These are phyloP conservation scores for Sebastes umbrosus DNA, from an alignment of 2,797 vertebrate genomes.

Conservation along the genomic window DNA sequence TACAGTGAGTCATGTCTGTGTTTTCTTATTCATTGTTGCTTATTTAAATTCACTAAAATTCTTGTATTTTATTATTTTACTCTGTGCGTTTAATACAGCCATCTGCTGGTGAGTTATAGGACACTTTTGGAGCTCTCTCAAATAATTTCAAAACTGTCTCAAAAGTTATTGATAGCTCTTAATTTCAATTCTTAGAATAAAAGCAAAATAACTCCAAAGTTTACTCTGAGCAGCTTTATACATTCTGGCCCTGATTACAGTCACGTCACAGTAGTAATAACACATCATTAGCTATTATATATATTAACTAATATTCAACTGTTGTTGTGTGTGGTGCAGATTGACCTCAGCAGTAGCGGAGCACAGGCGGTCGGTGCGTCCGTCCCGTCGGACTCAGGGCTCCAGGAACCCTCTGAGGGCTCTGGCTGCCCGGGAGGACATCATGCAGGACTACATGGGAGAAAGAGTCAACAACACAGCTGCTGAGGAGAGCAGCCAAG, in stretches of 20 bases:
- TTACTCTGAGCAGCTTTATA: neutral
- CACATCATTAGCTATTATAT: neutral
- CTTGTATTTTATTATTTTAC: too few relatives aligned
- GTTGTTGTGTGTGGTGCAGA: slow-evolving; percentile 56
- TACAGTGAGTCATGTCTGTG: neutral
- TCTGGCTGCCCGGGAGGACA: slow-evolving; percentile 83
- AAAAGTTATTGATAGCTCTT: neutral
- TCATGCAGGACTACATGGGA: slow-evolving; percentile 84
- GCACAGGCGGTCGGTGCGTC: slow-evolving; percentile 83
- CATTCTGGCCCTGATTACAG: neutral
- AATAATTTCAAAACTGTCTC: neutral
- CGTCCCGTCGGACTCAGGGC: slow-evolving; percentile 82
- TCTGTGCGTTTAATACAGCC: neutral
- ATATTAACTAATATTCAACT: neutral
- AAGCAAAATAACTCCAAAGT: neutral
- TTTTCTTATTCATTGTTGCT: too few relatives aligned
- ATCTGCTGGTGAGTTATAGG: neutral
- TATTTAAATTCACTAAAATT: too few relatives aligned
- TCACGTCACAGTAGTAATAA: neutral
- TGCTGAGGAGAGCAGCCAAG: slow-evolving; percentile 67
- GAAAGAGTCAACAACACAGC: slow-evolving; percentile 54
- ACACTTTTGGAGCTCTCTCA: neutral
- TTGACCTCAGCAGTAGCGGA: slow-evolving; percentile 82
- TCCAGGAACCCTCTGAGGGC: slow-evolving; percentile 86
- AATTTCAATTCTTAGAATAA: neutral